These are phyloP conservation scores for Bothrops alternatus DNA, from an alignment of 2,797 vertebrate genomes.

Conservation along the genomic window DNA sequence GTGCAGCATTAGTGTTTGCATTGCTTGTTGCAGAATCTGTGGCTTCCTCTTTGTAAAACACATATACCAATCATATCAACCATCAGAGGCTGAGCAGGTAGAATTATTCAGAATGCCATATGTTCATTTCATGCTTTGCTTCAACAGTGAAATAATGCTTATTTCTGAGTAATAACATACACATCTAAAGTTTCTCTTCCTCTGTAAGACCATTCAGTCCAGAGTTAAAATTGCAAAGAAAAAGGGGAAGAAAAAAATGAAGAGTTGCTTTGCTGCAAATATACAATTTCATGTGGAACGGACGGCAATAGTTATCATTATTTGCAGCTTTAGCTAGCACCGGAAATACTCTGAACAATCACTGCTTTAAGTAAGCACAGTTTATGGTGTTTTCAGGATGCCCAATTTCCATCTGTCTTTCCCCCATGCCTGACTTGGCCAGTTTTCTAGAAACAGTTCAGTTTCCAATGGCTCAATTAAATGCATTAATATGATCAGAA, in stretches of 20 bases:
- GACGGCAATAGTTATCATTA: not conserved
- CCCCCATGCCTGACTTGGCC: conserved; percentile 29
- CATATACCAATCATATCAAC: not conserved
- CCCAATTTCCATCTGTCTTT: conserved; percentile 1
- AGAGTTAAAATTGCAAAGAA: not conserved
- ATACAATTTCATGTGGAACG: not conserved
- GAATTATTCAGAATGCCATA: not conserved
- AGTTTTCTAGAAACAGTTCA: conserved; percentile 36
- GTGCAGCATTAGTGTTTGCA: not conserved
- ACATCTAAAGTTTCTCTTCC: not conserved
- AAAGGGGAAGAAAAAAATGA: not conserved
- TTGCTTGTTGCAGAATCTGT: not conserved
- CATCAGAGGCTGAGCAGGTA: not conserved
- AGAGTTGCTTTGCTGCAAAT: not conserved
- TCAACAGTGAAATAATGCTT: not conserved
- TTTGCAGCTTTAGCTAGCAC: not conserved
- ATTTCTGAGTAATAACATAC: not conserved
- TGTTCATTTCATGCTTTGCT: not conserved
- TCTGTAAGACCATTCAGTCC: not conserved
- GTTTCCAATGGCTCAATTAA: conserved; percentile 57
- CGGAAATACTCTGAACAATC: conserved; percentile 17
- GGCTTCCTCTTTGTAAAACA: not conserved
- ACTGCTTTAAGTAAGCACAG: not conserved
- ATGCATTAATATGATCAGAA: conserved; percentile 58
- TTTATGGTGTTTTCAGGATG: conserved; percentile 16